Conservation (phyloP, 2,113 vertebrate genomes). For the Calonectris borealis region DNA sequence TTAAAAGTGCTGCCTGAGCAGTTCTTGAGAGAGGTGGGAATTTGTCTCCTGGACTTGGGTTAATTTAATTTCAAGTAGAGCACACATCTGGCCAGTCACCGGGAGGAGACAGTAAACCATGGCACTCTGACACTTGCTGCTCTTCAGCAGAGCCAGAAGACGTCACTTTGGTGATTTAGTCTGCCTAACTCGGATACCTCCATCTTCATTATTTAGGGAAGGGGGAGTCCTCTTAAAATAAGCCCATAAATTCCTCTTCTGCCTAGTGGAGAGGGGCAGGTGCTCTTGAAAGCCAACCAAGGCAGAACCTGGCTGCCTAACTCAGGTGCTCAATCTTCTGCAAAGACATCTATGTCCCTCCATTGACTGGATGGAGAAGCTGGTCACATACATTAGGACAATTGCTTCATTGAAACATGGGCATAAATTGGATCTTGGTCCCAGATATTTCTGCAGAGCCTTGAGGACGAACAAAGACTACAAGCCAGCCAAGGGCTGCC, state of each 20-base stretch:
- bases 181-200: neutral
- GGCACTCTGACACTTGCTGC: neutral
- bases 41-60: constrained; percentile 34
- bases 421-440: neutral
- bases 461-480: neutral
- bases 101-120: neutral
- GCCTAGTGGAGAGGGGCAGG: neutral
- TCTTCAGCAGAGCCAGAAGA: neutral
- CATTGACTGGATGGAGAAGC: neutral
- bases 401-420: accelerated
- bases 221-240: neutral
- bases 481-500: neutral
- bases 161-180: neutral
- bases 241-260: constrained; percentile 38
- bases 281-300: neutral
- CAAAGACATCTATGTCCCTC: neutral
- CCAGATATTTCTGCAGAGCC: neutral
- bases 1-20: constrained; percentile 44
- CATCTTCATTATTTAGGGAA: constrained; percentile 41
- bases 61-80: constrained; percentile 34
- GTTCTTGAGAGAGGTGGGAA: constrained; percentile 22
- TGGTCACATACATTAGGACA: neutral
- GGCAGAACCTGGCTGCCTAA: neutral
- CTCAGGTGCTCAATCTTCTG: neutral
- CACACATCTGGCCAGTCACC: neutral